Conservation (phyloP, 2,113 vertebrate genomes). For the Alectura lathami region DNA sequence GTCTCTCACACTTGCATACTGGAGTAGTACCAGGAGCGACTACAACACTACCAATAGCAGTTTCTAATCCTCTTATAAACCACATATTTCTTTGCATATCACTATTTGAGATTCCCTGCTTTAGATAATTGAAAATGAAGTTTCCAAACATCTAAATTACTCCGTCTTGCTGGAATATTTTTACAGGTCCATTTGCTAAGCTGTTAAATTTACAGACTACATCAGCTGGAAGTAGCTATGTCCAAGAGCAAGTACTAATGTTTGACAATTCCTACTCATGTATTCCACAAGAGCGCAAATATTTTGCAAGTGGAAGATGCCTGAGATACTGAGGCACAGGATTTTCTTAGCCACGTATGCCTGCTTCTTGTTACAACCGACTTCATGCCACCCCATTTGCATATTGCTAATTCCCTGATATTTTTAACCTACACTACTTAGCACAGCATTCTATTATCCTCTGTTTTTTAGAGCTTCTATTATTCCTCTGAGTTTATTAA, state of each 20-base stretch:
- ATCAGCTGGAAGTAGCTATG: background rate
- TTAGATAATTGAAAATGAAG: background rate
- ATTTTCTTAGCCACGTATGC: background rate
- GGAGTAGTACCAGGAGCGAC: background rate
- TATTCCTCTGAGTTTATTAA: background rate
- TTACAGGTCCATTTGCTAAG: background rate
- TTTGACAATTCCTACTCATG: background rate
- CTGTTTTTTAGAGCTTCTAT: background rate
- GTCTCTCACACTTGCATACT: accelerated
- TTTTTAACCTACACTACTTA: background rate
- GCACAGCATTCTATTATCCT: background rate
- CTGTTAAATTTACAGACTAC: background rate
- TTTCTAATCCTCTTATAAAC: background rate
- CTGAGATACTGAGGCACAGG: background rate
- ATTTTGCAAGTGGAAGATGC: background rate
- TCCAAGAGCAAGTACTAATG: background rate
- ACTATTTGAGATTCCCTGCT: background rate
- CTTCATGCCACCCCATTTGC: background rate
- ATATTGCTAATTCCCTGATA: background rate
- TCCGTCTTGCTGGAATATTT: background rate
- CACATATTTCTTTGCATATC: background rate
- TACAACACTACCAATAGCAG: background rate
- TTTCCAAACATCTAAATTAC: background rate
- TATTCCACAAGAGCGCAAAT: background rate
- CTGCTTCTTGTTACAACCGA: background rate